A percentile compares a stretch with the other conserved stretches of the same genome.
Conservation (phyloP, 2,113 vertebrate genomes). For the Sturnus vulgaris region DNA sequence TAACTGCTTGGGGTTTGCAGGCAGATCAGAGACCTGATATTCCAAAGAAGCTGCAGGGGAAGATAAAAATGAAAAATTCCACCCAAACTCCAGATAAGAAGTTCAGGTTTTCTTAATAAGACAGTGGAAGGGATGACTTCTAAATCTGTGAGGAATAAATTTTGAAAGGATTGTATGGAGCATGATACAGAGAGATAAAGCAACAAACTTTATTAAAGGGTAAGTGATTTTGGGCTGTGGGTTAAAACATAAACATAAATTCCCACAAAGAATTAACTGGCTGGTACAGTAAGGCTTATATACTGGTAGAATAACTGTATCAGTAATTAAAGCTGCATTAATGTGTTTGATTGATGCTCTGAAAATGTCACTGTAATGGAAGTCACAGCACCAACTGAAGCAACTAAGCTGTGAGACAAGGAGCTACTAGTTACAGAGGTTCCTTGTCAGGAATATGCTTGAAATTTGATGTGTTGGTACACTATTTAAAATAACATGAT, state of each 20-base stretch:
- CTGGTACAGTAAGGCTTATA: not conserved
- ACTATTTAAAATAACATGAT: not conserved
- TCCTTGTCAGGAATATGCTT: not conserved
- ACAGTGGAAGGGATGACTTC: not conserved
- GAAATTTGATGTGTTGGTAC: not conserved
- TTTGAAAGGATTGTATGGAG: not conserved
- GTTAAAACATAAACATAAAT: not conserved
- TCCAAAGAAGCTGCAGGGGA: not conserved
- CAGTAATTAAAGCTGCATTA: conserved; percentile 21
- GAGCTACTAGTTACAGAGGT: not conserved
- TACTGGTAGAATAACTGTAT: not conserved
- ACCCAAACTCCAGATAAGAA: not conserved
- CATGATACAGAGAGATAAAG: not conserved
- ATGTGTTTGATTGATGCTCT: not conserved
- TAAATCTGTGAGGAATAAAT: not conserved
- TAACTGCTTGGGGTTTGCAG: not conserved
- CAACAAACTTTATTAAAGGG: not conserved
- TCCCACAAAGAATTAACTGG: not conserved
- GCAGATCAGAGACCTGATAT: not conserved
- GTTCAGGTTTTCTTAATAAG: not conserved
- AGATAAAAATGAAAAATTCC: not conserved
- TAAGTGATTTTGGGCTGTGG: not conserved
- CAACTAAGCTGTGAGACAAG: not conserved
- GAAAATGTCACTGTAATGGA: not conserved
- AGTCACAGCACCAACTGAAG: not conserved